Percentiles rank a stretch among this genome's conserved stretches.
phyloP scores from a whole-genome alignment of 1,140 invertebrate species.

The Zaprionus nigranus region DNA sequence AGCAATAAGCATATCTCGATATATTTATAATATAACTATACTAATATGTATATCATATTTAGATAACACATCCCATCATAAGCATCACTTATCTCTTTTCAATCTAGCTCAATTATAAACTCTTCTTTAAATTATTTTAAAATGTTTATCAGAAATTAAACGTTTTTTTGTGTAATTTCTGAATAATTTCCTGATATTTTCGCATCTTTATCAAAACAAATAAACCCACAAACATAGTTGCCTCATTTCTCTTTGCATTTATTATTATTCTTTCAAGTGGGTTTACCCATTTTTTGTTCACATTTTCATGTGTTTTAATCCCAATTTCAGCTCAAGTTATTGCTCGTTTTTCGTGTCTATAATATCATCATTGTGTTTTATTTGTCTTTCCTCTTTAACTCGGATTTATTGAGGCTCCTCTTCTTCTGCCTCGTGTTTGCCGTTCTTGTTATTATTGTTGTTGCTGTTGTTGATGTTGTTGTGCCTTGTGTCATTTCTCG shows the following conservation, averaged over 20 bases:
- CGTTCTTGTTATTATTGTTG: not conserved
- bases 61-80: too few relatives aligned
- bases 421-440: slow-evolving; percentile 23
- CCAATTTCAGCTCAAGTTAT: slow-evolving; percentile 5
- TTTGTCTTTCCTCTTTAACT: slow-evolving; percentile 10
- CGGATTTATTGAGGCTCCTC: not conserved
- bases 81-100: too few relatives aligned
- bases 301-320: not conserved
- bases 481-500: slow-evolving; percentile 29
- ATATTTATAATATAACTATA: too few relatives aligned
- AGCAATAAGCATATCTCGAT: too few relatives aligned
- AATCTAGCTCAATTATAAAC: too few relatives aligned
- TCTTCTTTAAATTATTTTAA: too few relatives aligned
- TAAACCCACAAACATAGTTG: too few relatives aligned
- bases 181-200: not conserved
- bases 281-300: not conserved
- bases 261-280: too few relatives aligned
- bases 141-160: too few relatives aligned
- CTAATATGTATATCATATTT: too few relatives aligned
- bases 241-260: too few relatives aligned
- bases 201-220: not conserved
- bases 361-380: slow-evolving; percentile 23
- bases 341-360: slow-evolving; percentile 9
- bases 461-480: not conserved
- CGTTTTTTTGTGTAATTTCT: not conserved